Conservation (phyloP, 1,140 invertebrate species). For the Galleria mellonella region DNA sequence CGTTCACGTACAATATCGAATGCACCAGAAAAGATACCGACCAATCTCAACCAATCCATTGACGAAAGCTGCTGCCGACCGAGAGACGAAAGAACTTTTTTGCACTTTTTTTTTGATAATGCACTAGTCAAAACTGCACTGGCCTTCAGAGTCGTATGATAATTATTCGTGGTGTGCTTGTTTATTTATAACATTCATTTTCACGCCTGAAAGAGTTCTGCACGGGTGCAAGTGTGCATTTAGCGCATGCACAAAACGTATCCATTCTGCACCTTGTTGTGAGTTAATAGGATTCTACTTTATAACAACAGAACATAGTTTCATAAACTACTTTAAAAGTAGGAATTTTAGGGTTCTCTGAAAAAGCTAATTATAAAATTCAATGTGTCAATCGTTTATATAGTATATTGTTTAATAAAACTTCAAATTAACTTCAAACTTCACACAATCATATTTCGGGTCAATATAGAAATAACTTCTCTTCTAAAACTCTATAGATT, state of each 20-base stretch:
- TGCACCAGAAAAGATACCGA: slow-evolving; percentile 42
- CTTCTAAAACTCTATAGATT: too few relatives aligned
- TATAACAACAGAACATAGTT: slow-evolving; percentile 12
- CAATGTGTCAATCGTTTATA: too few relatives aligned
- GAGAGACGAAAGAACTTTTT: slow-evolving; percentile 12
- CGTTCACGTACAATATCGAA: slow-evolving; percentile 13
- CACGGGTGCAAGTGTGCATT: slow-evolving; percentile 2
- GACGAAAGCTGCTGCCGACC: slow-evolving; percentile 27
- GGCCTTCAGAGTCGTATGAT: slow-evolving; percentile 56
- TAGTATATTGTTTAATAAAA: too few relatives aligned
- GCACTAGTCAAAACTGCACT: slow-evolving; percentile 44
- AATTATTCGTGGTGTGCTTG: slow-evolving; percentile 45
- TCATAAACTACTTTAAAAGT: slow-evolving; percentile 25
- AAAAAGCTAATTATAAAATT: too few relatives aligned
- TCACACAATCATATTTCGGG: too few relatives aligned
- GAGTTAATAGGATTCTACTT: slow-evolving; percentile 2
- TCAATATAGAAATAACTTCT: too few relatives aligned
- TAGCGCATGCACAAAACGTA: slow-evolving; percentile 3
- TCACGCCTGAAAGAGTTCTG: slow-evolving; percentile 57
- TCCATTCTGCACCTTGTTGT: slow-evolving; percentile 7
- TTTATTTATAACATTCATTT: slow-evolving; percentile 72
- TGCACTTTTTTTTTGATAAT: slow-evolving; percentile 17
- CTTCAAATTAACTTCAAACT: too few relatives aligned
- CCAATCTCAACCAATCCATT: slow-evolving; percentile 70
- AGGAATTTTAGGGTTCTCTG: neutral